Conservation (phyloP, 2,888 invertebrate species). For the Amphipoea oculea region DNA sequence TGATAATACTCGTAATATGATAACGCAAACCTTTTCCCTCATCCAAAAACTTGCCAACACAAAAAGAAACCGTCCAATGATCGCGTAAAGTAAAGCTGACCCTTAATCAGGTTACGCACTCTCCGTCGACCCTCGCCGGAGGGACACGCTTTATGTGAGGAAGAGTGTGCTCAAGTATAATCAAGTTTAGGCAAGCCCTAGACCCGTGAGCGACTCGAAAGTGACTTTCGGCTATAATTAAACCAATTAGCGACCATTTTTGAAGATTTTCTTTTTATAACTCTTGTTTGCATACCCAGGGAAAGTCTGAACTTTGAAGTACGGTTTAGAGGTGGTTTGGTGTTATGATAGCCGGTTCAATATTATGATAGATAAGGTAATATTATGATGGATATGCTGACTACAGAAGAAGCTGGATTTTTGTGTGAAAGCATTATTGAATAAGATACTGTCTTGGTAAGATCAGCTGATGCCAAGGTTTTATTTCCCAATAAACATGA, state of each 20-base stretch:
- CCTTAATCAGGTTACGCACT: conserved; percentile 65
- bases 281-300: conserved; percentile 17
- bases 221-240: conserved; percentile 47
- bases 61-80: conserved; percentile 44
- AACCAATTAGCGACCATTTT: conserved; percentile 55
- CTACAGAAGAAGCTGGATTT: neutral
- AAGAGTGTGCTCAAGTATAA: conserved; percentile 62
- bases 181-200: conserved; percentile 57
- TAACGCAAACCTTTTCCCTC: neutral
- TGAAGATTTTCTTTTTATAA: conserved; percentile 29
- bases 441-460: neutral
- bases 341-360: neutral
- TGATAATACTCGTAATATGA: neutral
- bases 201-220: conserved; percentile 39
- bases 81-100: conserved; percentile 55
- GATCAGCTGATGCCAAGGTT: neutral
- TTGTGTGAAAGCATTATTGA: neutral
- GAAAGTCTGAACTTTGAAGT: neutral
- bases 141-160: conserved; percentile 55
- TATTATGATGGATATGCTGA: too few species aligned
- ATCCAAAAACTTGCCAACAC: conserved; percentile 21
- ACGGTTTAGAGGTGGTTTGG: neutral
- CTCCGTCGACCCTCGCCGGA: conserved; percentile 35
- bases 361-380: neutral
- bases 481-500: neutral